Evolutionary conservation across 2,888 invertebrate species (phyloP), one percentile per base, ranked within the genome.

Genomic region (Parnassius apollo): DNA sequence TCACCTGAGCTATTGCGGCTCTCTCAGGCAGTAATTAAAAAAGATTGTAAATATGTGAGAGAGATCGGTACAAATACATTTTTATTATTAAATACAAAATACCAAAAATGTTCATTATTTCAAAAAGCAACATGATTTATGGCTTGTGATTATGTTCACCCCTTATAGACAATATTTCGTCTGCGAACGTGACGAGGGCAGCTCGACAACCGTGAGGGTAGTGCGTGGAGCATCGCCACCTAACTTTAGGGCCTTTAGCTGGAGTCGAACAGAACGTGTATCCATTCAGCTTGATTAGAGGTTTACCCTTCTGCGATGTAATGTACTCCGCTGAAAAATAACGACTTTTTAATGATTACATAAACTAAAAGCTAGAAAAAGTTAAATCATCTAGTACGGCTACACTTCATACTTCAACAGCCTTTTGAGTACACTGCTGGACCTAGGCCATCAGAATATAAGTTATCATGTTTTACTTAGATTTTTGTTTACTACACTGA

Each of bases 161-260:
- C 9, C 49, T 62, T 18, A 65, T 25, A 42, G 44, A 13, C 11
- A 65, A 8, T 18, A 67, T 53, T 50, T 57, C 45, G 42, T 65
- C 59, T 18, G 57, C 22, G 10, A 42, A n/a, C 1, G 67, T 67
- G n/a, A 64, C 35, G n/a, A 67, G 25, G 12, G 35, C 42, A 9
- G 67, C 67, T 1, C 59, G 58, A 51, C 66, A 67, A 4, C 66
- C 66, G 0, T 54, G 57, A 54, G 57, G 66, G 25, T 69, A 64
- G 62, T 86, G 81, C 0, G 85, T 83, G 0, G 85, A 85, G 59
- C 85, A 85, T 2, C 74, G 68, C 86, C 86, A 86, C 9, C 82
- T 67, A 0, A 64, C 57, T 49, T 74, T 80, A 9, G 3, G 1
- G 0, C 68, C 66, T 35, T 57, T 71, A 1, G 71, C 65, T 0